phyloP scores from a whole-genome alignment of 1,140 invertebrate genomes.

The Eubasilissa regina region DNA sequence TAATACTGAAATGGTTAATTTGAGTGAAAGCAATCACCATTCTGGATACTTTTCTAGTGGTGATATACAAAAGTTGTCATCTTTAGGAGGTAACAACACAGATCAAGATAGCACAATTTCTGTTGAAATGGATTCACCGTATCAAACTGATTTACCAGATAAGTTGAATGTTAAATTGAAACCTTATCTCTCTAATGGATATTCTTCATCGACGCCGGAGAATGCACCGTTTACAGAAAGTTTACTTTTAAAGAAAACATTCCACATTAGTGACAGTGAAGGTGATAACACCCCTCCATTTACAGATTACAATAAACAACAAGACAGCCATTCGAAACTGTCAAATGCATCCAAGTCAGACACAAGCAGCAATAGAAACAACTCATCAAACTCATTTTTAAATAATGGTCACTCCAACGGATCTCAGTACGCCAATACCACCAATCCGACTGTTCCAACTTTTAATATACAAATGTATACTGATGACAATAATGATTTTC shows the following conservation, averaged over 20 bases:
- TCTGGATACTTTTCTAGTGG: conserved; percentile 15
- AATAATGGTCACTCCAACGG: conserved; percentile 68
- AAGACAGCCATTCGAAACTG: conserved; percentile 14
- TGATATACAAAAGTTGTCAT: conserved; percentile 29
- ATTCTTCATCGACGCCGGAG: conserved; percentile 56
- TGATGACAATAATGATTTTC: conserved; percentile 69
- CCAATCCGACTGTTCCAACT: conserved; percentile 61
- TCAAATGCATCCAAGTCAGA: conserved; percentile 49
- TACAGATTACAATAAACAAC: conserved; percentile 44
- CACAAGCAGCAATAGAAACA: conserved; percentile 31
- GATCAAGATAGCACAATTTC: conserved; percentile 51
- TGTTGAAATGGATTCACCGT: conserved; percentile 48
- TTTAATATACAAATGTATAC: conserved; percentile 69
- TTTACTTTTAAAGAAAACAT: conserved; percentile 35
- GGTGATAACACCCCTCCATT: conserved; percentile 55
- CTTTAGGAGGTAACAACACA: neutral
- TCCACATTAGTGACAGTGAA: conserved; percentile 55
- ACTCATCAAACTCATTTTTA: conserved; percentile 68
- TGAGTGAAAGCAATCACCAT: conserved; percentile 20
- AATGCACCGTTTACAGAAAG: conserved; percentile 42
- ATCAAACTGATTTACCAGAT: conserved; percentile 2
- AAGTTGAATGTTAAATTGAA: conserved; percentile 35
- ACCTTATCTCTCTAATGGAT: conserved; percentile 46
- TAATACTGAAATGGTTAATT: conserved; percentile 2
- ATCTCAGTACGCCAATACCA: conserved; percentile 63